A percentile compares a stretch with the other conserved stretches of the same genome.
These are phyloP conservation scores for Chionomys nivalis DNA, from an alignment of 2,113 vertebrate species.

Conservation along the genomic window DNA sequence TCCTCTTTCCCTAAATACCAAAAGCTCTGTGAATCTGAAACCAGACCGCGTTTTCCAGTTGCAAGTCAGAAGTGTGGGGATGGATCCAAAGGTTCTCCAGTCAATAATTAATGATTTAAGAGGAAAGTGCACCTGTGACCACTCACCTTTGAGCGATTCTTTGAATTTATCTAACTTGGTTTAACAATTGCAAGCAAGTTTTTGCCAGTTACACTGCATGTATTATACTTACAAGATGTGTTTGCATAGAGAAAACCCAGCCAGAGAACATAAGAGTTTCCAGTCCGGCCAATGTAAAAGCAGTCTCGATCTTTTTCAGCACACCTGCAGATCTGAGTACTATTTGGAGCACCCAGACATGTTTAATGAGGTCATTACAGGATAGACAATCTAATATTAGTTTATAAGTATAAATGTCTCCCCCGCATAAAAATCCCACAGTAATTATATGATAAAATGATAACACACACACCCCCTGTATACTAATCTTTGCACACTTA, in stretches of 20 bases:
- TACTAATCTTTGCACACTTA: background rate
- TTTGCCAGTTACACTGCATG: background rate
- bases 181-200: constrained; percentile 22
- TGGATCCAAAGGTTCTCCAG: constrained; percentile 63
- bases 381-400: constrained; percentile 27
- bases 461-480: background rate
- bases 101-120: constrained; percentile 76
- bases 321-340: constrained; percentile 12
- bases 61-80: constrained; percentile 67
- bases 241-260: constrained; percentile 47
- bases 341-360: background rate
- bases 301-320: background rate
- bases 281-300: constrained; percentile 25
- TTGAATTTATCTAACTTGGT: constrained; percentile 62
- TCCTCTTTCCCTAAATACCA: constrained; percentile 55
- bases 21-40: constrained; percentile 56
- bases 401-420: background rate
- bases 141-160: constrained; percentile 65
- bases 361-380: constrained; percentile 2
- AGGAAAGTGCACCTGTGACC: background rate
- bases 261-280: background rate
- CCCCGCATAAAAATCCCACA: background rate
- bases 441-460: background rate
- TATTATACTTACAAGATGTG: background rate
- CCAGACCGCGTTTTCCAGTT: constrained; percentile 37